Evolutionary conservation across 1,140 invertebrate genomes (phyloP).

Genomic region (Argopecten irradians): DNA sequence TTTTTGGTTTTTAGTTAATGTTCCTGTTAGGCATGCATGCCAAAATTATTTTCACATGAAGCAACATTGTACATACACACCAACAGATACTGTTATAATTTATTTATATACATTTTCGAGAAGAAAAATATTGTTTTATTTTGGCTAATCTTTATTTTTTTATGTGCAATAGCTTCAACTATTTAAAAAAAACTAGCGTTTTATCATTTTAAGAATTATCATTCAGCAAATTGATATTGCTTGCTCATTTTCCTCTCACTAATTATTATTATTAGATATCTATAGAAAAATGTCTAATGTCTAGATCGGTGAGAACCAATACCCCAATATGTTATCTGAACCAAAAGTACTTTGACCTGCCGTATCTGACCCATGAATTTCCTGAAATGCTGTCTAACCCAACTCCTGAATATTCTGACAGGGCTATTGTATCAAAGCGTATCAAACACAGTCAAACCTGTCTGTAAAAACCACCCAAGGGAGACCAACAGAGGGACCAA

Average conservation of each 20-base stretch:
- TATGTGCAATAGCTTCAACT: constrained; percentile 14
- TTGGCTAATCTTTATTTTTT: constrained; percentile 19
- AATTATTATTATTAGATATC: neutral
- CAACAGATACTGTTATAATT: neutral
- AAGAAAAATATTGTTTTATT: neutral
- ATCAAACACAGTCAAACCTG: no score
- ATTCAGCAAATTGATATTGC: constrained; percentile 2
- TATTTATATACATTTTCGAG: constrained; percentile 17
- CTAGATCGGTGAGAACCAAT: neutral
- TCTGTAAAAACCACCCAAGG: no score
- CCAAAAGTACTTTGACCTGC: neutral
- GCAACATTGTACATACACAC: neutral
- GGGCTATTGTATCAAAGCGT: no score
- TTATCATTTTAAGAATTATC: neutral
- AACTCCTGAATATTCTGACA: no score
- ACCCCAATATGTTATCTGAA: no score
- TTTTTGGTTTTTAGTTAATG: neutral
- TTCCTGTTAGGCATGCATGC: neutral
- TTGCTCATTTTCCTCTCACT: neutral
- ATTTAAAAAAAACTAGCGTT: constrained; percentile 3
- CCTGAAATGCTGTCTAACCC: no score
- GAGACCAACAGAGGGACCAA: no score
- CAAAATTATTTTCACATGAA: neutral
- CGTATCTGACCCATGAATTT: neutral
- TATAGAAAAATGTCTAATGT: neutral